phyloP scores from a whole-genome alignment of 2,797 vertebrate species.

The Balearica regulorum region DNA sequence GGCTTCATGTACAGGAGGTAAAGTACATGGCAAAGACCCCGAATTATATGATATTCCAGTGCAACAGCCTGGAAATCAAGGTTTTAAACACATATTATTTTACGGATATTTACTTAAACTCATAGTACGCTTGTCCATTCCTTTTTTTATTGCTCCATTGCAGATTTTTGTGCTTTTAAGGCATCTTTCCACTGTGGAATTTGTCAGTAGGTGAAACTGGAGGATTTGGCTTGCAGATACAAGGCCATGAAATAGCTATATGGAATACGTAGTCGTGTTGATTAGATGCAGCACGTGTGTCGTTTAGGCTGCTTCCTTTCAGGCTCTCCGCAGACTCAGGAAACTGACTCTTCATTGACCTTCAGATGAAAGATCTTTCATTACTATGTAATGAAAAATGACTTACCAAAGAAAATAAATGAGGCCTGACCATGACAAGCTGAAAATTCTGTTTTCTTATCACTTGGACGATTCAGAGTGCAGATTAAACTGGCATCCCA shows the following conservation, averaged over 20 bases:
- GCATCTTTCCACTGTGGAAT: background rate
- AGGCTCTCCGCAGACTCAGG: background rate
- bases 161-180: background rate
- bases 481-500: slow-evolving; percentile 15
- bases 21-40: background rate
- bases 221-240: background rate
- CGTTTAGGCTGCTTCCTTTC: background rate
- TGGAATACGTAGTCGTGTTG: background rate
- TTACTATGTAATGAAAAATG: slow-evolving; percentile 51
- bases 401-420: slow-evolving; percentile 45
- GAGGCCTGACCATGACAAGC: slow-evolving; percentile 16
- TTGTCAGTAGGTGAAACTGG: background rate
- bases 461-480: background rate
- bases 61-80: background rate
- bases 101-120: background rate
- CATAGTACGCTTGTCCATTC: background rate
- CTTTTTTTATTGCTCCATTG: background rate
- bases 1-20: background rate
- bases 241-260: background rate
- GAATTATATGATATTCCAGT: background rate
- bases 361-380: slow-evolving; percentile 48
- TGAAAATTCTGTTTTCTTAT: slow-evolving; percentile 50
- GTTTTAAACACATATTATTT: background rate
- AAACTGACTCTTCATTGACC: slow-evolving; percentile 19
- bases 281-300: background rate